These are phyloP conservation scores for Ptychoptera albimana DNA, from an alignment of 2,888 invertebrate genomes.

Conservation along the genomic window DNA sequence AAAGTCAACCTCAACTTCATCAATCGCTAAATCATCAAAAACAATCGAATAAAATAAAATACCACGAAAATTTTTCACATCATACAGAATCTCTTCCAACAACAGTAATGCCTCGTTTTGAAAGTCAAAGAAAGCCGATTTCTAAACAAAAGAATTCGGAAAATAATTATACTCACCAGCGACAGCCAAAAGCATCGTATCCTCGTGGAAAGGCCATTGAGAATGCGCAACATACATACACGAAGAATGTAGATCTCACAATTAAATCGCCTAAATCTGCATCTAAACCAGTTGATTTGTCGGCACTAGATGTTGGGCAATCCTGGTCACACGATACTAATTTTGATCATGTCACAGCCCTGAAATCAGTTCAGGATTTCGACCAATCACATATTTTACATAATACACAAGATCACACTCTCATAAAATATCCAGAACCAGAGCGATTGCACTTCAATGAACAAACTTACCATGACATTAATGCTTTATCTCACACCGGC, in stretches of 20 bases:
- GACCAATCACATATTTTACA: constrained; percentile 23
- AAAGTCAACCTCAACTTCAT: not conserved
- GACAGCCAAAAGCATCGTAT: no score
- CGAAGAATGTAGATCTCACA: constrained; percentile 7
- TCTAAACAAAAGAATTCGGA: no score
- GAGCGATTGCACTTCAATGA: constrained; percentile 26
- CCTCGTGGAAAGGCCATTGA: no score
- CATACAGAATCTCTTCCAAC: no score
- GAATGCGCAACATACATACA: not conserved
- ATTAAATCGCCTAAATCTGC: constrained; percentile 17
- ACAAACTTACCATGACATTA: constrained; percentile 29
- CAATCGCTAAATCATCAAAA: not conserved
- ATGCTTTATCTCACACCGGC: constrained; percentile 24
- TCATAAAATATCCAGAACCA: constrained; percentile 12
- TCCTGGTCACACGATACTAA: constrained; percentile 18
- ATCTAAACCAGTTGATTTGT: constrained; percentile 15
- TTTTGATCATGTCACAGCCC: constrained; percentile 26
- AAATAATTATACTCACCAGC: no score
- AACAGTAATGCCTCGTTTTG: no score
- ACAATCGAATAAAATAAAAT: no score
- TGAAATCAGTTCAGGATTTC: constrained; percentile 26
- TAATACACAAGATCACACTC: constrained; percentile 2
- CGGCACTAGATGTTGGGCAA: constrained; percentile 11
- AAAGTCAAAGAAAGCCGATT: no score
- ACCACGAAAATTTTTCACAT: no score